Evolutionary conservation across 2,797 vertebrate species (phyloP), one percentile per base, ranked within the genome.

Genomic region (Propithecus deckenii): DNA sequence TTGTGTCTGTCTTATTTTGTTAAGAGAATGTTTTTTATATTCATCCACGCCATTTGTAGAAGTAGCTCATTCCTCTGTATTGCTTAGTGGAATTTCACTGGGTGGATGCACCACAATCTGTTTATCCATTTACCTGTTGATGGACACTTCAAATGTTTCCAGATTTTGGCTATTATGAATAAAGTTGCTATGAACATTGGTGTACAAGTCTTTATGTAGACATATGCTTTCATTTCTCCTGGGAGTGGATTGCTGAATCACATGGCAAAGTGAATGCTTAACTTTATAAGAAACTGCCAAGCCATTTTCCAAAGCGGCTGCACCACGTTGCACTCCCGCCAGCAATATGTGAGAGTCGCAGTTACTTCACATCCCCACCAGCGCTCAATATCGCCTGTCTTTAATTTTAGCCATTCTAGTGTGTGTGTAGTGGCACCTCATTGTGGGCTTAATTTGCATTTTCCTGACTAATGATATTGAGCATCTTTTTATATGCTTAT

Each of bases 401-500:
- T 94, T 76, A 74, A 85, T 22, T 38, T 90, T 38, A 91, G 59
- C 48, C 74, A 18, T 81, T 85, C 65, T 55, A 35, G 30, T 63
- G 18, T 74, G 32, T 55, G 10, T 88, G 14, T 52, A 61, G 23
- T 48, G 38, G 76, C 22, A 86, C 48, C 55, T 81, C 38, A 35
- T 69, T 28, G 25, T 15, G 30, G 38, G 59, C 84, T 95, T 96
- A 93, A 92, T 89, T 83, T 93, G 67, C 46, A 85, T 93, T 97
- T 91, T 88, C 92, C 80, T 92, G 72, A 93, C 28, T 85, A 91
- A 88, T 55, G 55, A 32, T 75, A 35, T 85, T 93, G 61, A 95
- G 30, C 85, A 81, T 94, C 72, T 76, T 92, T 95, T 86, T 52
- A 87, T 80, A 22, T 63, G 43, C 43, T 94, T 87, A 95, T 38